phyloP scores from a whole-genome alignment of 2,113 vertebrate genomes.

The Tapirus terrestris region DNA sequence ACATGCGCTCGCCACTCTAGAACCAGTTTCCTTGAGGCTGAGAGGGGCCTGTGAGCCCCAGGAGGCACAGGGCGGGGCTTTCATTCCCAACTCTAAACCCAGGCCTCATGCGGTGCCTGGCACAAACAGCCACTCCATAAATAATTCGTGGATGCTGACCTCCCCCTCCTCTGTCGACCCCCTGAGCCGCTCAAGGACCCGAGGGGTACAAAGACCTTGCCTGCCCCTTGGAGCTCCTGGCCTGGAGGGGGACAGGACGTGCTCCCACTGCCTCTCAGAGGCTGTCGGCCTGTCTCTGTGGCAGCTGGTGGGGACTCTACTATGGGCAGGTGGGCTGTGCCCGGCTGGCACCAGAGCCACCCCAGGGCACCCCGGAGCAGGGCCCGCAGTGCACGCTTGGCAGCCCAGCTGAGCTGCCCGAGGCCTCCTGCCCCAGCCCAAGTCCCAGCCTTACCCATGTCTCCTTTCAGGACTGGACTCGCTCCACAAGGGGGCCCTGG shows the following conservation, averaged over 20 bases:
- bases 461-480: slow-evolving; percentile 3
- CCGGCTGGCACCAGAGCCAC: background rate
- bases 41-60: background rate
- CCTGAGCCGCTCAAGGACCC: background rate
- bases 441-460: background rate
- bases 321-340: background rate
- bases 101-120: background rate
- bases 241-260: background rate
- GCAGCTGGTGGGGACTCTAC: background rate
- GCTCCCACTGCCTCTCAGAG: background rate
- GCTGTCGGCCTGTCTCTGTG: background rate
- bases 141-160: accelerated
- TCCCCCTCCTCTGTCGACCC: background rate
- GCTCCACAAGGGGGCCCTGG: background rate
- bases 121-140: accelerated
- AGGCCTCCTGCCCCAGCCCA: background rate
- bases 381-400: no score
- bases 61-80: background rate
- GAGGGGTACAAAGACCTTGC: background rate
- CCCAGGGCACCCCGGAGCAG: background rate
- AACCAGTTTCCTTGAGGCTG: background rate
- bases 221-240: background rate
- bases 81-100: no score
- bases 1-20: accelerated
- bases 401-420: background rate